Percentiles rank a stretch among this genome's conserved stretches.
Conservation (phyloP, 2,888 invertebrate species). For the Eustalomyia histrio region DNA sequence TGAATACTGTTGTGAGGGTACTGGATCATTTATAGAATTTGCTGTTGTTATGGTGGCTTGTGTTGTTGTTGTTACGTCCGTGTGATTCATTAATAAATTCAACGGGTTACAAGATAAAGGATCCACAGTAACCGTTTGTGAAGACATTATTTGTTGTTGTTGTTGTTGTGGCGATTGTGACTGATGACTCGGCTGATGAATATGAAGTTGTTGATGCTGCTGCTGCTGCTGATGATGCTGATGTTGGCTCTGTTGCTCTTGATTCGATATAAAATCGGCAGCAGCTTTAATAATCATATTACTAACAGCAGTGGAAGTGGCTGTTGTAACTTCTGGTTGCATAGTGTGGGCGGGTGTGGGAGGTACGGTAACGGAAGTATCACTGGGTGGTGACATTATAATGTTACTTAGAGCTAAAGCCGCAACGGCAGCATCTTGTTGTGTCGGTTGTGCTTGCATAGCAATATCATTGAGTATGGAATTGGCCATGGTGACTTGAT, state of each 20-base stretch:
- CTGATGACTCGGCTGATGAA: constrained; percentile 79
- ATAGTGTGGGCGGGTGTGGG: constrained; percentile 69
- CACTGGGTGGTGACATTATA: constrained; percentile 76
- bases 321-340: constrained; percentile 75
- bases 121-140: constrained; percentile 63
- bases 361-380: constrained; percentile 66
- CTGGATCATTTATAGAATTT: constrained; percentile 58
- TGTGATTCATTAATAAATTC: constrained; percentile 74
- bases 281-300: constrained; percentile 88
- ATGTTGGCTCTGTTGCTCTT: constrained; percentile 82
- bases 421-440: constrained; percentile 75
- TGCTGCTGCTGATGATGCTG: constrained; percentile 74
- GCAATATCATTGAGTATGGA: constrained; percentile 77
- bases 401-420: constrained; percentile 78
- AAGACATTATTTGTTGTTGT: constrained; percentile 60
- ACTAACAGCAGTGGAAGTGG: constrained; percentile 80
- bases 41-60: constrained; percentile 58
- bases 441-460: constrained; percentile 75
- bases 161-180: constrained; percentile 79
- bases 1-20: constrained; percentile 68
- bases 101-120: constrained; percentile 70
- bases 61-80: constrained; percentile 69
- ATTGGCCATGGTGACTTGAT: constrained; percentile 78
- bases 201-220: constrained; percentile 74
- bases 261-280: constrained; percentile 85